A percentile compares a stretch with the other conserved stretches of the same genome.
These are phyloP conservation scores for Peromyscus leucopus DNA, from an alignment of 2,113 vertebrate genomes.

Conservation along the genomic window DNA sequence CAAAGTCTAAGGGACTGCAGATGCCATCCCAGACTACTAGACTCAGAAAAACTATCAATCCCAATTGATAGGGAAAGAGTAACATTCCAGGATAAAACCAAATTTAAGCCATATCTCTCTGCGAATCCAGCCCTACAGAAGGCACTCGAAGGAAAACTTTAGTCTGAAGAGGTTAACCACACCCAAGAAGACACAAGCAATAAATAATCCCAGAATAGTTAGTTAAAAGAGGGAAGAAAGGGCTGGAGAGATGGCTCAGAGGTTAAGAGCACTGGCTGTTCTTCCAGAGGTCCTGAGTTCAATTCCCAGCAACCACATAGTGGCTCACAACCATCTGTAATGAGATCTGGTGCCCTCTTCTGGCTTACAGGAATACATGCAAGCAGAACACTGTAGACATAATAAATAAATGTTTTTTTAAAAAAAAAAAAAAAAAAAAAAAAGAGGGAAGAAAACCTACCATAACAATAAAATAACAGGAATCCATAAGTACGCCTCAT, in stretches of 20 bases:
- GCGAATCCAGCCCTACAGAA: neutral
- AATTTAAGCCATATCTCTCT: neutral
- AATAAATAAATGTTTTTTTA: too few species aligned
- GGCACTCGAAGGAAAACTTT: neutral
- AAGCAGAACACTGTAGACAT: too few species aligned
- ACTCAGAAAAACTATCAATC: neutral
- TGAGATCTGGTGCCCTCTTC: too few species aligned
- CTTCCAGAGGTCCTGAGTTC: too few species aligned
- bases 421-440: too few species aligned
- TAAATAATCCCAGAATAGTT: neutral
- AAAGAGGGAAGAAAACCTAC: neutral
- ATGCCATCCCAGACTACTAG: neutral
- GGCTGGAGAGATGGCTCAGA: too few species aligned
- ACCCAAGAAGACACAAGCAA: neutral
- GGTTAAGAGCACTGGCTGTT: too few species aligned
- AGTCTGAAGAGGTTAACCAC: neutral
- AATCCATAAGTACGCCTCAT: neutral
- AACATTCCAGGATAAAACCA: neutral
- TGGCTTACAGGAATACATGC: too few species aligned
- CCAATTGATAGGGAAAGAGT: neutral
- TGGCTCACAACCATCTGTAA: too few species aligned
- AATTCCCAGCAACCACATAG: too few species aligned
- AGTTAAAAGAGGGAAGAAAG: neutral
- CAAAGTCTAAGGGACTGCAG: neutral
- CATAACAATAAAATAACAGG: neutral